Percentiles rank a stretch among this genome's conserved stretches.
phyloP scores from a whole-genome alignment of 1,140 invertebrate genomes.

The Lutraria rhynchaena region DNA sequence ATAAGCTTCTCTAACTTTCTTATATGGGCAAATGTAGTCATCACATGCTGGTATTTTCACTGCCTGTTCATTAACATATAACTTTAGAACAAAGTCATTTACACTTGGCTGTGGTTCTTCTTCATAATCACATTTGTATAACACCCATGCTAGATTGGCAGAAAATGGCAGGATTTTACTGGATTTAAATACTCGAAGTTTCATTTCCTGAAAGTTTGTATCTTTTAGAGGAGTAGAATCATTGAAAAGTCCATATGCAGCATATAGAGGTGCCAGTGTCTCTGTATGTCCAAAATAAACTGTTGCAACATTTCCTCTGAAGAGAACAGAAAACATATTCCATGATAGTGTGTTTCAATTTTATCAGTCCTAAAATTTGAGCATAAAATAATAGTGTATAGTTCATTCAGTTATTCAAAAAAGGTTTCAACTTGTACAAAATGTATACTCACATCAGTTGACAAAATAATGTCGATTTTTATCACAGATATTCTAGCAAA shows the following conservation, averaged over 20 bases:
- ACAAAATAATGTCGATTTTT: no score
- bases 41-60: conserved; percentile 70
- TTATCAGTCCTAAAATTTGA: no score
- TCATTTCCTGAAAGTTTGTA: conserved; percentile 84
- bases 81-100: conserved; percentile 66
- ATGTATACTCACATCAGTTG: no score
- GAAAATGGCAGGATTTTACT: conserved; percentile 91
- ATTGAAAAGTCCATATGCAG: conserved; percentile 89
- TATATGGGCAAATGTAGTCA: conserved; percentile 66
- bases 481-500: no score
- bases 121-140: conserved; percentile 84
- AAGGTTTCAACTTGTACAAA: no score
- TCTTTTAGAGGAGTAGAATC: conserved; percentile 86
- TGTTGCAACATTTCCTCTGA: conserved; percentile 83
- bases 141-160: conserved; percentile 91
- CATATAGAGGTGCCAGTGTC: conserved; percentile 90
- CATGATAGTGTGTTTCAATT: no score
- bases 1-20: conserved; percentile 61
- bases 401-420: no score
- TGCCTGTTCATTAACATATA: conserved; percentile 75
- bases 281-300: conserved; percentile 95
- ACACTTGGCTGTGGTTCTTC: conserved; percentile 46
- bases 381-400: no score
- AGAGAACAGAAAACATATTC: conserved; percentile 36
- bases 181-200: conserved; percentile 88